Base-by-base conservation (phyloP, 2,888 invertebrate species). In the Hybos culiciformis region DNA sequence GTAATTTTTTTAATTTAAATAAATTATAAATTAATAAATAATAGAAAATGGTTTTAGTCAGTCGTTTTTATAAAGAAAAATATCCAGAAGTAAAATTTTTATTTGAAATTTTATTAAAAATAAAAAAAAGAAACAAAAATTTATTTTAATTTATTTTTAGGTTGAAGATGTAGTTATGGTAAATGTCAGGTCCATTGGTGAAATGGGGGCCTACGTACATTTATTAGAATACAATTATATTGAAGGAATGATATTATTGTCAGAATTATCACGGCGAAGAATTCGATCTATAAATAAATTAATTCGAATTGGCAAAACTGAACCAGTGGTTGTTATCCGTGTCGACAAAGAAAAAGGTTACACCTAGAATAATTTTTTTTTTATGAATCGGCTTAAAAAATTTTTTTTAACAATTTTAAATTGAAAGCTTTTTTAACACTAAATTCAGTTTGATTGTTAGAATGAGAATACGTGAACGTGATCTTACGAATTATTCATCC, bases 271-370 rank as follows among this genome's bases (percentile, higher is more conserved):
- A 5, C 77, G 98, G 61, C 78, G 98, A 69, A 91, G 98, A 75
- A 99, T 99, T 56, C 78, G 98, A 50, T 98, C 98, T 45, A 97
- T 99, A 61, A 99, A 98, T 70, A 99, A 98, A 74, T 73, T 98
- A 56, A 97, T 98, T 63, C 78, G 97, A 53, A 94, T 99, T 40
- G 98, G 98, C 34, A 87, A 97, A 70, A 96, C 90, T 41, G 98
- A 99, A 67, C 97, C 96, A 20, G 98, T 98, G 14, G 96, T 98
- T 37, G 98, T 99, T 45, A 97, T 98, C 64, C 78, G 98, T 70
- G 98, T 99, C 18, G 98, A 98, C 66, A 94, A 96, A 73, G 96
- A 98, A 58, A 99, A 99, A 77, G 98, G 97, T 78, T n/a, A n/a
- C n/a, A n/a, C n/a, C n/a, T n/a, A n/a, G n/a, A n/a, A n/a, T n/a